phyloP scores from a whole-genome alignment of 2,113 vertebrate species.

The Takifugu flavidus region DNA sequence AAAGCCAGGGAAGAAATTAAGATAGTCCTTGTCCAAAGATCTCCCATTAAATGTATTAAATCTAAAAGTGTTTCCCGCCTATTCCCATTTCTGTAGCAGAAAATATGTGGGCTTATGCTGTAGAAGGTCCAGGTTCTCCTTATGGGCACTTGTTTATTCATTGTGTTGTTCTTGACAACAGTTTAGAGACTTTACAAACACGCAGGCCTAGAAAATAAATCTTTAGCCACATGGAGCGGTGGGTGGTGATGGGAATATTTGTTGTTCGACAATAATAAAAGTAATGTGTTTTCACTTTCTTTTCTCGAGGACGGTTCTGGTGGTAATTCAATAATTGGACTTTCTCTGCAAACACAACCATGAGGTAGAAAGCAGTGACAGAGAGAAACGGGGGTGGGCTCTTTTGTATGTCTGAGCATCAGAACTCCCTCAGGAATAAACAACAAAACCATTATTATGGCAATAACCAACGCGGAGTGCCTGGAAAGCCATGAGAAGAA shows the following conservation, averaged over 20 bases:
- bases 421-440: conserved; percentile 47
- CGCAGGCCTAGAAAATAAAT: not conserved
- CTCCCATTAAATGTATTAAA: too few relatives aligned
- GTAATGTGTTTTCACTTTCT: not conserved
- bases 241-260: not conserved
- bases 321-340: conserved; percentile 6
- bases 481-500: conserved; percentile 42
- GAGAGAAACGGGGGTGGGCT: conserved; percentile 38
- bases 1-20: too few relatives aligned
- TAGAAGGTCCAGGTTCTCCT: conserved; percentile 23
- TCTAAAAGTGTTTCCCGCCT: not conserved
- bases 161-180: conserved; percentile 13
- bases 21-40: too few relatives aligned
- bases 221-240: not conserved
- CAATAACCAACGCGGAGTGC: conserved; percentile 28
- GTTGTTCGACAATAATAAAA: not conserved
- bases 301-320: not conserved
- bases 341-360: conserved; percentile 7
- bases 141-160: conserved; percentile 11
- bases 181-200: conserved; percentile 3
- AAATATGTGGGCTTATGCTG: conserved; percentile 31
- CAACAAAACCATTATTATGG: conserved; percentile 35
- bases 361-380: conserved; percentile 25
- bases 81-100: conserved; percentile 30
- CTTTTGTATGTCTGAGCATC: conserved; percentile 30